A percentile compares a stretch with the other conserved stretches of the same genome.
These are phyloP conservation scores for Syrphus vitripennis DNA, from an alignment of 2,888 invertebrate genomes.

Conservation along the genomic window DNA sequence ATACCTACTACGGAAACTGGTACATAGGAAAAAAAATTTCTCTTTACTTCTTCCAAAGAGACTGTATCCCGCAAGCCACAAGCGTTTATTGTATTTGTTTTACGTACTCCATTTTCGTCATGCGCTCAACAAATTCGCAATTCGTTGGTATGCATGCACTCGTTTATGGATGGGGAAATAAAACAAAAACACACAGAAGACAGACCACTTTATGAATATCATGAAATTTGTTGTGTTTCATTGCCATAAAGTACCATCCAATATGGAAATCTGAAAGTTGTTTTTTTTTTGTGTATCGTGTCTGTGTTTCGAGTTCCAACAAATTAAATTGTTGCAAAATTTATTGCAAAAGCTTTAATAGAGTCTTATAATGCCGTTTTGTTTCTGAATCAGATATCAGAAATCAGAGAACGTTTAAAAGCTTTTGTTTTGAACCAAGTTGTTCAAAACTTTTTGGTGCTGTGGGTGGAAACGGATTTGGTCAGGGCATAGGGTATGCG, in stretches of 20 bases:
- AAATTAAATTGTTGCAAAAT: slow-evolving; percentile 62
- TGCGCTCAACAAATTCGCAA: background rate
- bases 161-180: slow-evolving; percentile 2
- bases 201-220: background rate
- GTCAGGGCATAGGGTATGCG: slow-evolving; percentile 45
- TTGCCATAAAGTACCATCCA: background rate
- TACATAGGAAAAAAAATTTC: too few species aligned
- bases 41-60: too few species aligned
- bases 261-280: background rate
- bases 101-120: background rate
- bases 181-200: background rate
- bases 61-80: too few species aligned
- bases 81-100: background rate
- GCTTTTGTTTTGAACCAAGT: slow-evolving; percentile 21
- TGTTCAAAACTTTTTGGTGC: too few species aligned
- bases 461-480: background rate
- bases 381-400: slow-evolving; percentile 10
- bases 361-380: slow-evolving; percentile 47
- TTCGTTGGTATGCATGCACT: background rate
- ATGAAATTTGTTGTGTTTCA: slow-evolving; percentile 50
- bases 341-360: background rate
- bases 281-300: background rate
- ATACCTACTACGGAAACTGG: too few species aligned
- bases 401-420: slow-evolving; percentile 22
- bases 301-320: background rate